A percentile compares a stretch with the other conserved stretches of the same genome.
phyloP scores from a whole-genome alignment of 2,113 vertebrate genomes.

The Lepus timidus region DNA sequence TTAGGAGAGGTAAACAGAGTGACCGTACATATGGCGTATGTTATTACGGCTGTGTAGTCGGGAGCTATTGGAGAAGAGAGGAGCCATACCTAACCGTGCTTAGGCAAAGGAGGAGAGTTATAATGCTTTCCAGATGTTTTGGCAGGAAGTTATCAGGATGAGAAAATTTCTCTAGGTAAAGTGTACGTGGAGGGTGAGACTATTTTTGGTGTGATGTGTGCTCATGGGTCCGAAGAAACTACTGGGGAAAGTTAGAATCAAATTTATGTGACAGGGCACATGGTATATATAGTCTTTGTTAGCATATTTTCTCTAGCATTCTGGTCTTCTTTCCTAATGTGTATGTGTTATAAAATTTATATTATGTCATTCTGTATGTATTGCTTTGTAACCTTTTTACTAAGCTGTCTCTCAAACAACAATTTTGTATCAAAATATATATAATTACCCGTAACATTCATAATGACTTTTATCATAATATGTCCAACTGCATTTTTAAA shows the following conservation, averaged over 20 bases:
- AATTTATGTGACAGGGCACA: neutral
- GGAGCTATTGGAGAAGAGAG: neutral
- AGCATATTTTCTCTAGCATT: neutral
- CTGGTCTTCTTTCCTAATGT: neutral
- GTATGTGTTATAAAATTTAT: constrained; percentile 8
- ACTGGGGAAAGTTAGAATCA: neutral
- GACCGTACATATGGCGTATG: neutral
- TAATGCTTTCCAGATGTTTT: constrained; percentile 22
- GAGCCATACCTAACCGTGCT: neutral
- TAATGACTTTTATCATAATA: too few relatives aligned
- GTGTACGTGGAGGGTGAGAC: neutral
- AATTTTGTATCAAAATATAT: neutral
- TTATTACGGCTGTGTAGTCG: neutral
- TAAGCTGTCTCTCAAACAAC: neutral
- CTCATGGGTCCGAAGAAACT: neutral
- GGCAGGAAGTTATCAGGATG: neutral
- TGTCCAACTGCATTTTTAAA: too few relatives aligned
- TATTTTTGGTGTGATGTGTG: neutral
- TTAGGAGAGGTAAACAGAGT: neutral
- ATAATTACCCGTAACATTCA: too few relatives aligned
- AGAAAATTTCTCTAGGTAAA: constrained; percentile 20
- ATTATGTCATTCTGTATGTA: neutral
- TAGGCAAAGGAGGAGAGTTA: neutral
- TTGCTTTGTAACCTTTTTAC: neutral
- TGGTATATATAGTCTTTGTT: neutral